phyloP scores from a whole-genome alignment of 2,797 vertebrate genomes.

The Parauchenoglanis punctatus region DNA sequence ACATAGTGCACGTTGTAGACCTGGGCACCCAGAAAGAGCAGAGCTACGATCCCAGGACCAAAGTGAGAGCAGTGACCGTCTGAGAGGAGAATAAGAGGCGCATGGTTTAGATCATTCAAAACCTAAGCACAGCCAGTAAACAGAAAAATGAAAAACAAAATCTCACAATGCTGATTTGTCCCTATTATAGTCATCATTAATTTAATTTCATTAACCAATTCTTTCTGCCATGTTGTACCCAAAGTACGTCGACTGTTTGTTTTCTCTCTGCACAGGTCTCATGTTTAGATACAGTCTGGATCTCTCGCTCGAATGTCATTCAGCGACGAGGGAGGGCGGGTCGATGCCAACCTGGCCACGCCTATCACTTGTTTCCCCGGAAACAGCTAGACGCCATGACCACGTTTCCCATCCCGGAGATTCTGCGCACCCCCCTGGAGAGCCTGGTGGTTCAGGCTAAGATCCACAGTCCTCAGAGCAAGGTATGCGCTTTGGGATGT shows the following conservation, averaged over 20 bases:
- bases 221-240: not conserved
- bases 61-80: slow-evolving; percentile 71
- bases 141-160: not conserved
- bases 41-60: slow-evolving; percentile 89
- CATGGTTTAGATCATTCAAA: not conserved
- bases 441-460: slow-evolving; percentile 94
- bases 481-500: slow-evolving; percentile 71
- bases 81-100: not conserved
- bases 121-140: not conserved
- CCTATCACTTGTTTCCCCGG: slow-evolving; percentile 91
- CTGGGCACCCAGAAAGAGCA: slow-evolving; percentile 91
- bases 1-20: slow-evolving; percentile 95
- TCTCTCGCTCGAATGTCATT: slow-evolving; percentile 90
- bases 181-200: not conserved
- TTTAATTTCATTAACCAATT: not conserved
- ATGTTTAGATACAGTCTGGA: slow-evolving; percentile 92
- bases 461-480: slow-evolving; percentile 90
- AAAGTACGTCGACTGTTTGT: not conserved
- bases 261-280: slow-evolving; percentile 79
- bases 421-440: slow-evolving; percentile 92
- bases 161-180: not conserved
- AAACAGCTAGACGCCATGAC: slow-evolving; percentile 84
- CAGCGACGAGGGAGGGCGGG: slow-evolving; percentile 92
- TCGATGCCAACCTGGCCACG: slow-evolving; percentile 90
- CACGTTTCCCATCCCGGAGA: slow-evolving; percentile 89